phyloP scores from a whole-genome alignment of 2,888 invertebrate species.

The Reticulitermes lucifugus region DNA sequence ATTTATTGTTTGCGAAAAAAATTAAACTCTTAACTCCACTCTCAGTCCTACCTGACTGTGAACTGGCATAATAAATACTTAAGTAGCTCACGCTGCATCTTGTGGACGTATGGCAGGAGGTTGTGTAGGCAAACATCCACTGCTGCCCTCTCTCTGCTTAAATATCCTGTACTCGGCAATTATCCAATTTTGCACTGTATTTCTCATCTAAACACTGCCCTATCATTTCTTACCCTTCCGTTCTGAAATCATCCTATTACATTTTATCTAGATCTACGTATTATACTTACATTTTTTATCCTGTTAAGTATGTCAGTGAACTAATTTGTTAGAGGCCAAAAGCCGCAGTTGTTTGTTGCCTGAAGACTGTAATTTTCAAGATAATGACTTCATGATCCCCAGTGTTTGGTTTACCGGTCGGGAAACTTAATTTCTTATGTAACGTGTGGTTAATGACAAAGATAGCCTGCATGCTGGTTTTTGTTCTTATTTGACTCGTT shows the following conservation, averaged over 20 bases:
- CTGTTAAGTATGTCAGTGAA: slow-evolving; percentile 27
- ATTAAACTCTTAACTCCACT: too few species aligned
- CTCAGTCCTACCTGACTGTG: too few species aligned
- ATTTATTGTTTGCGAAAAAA: too few species aligned
- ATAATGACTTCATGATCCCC: not conserved
- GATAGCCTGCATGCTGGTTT: too few species aligned
- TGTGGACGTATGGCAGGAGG: too few species aligned
- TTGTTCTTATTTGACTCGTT: too few species aligned
- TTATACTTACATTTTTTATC: not conserved
- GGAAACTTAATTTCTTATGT: too few species aligned
- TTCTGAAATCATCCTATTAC: not conserved
- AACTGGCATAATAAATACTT: too few species aligned
- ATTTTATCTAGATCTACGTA: not conserved
- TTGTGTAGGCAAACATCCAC: too few species aligned
- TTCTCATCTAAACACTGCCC: not conserved
- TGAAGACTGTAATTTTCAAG: not conserved
- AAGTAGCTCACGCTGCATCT: too few species aligned
- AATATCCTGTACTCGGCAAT: slow-evolving; percentile 28
- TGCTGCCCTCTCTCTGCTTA: not conserved
- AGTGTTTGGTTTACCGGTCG: too few species aligned
- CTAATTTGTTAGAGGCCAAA: slow-evolving; percentile 23
- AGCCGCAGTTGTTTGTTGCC: not conserved
- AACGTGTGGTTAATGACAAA: too few species aligned
- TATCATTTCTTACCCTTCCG: slow-evolving; percentile 11
- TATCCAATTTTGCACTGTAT: slow-evolving; percentile 1